Base-by-base conservation (phyloP, 2,113 vertebrate species). In the Mastomys coucha region DNA sequence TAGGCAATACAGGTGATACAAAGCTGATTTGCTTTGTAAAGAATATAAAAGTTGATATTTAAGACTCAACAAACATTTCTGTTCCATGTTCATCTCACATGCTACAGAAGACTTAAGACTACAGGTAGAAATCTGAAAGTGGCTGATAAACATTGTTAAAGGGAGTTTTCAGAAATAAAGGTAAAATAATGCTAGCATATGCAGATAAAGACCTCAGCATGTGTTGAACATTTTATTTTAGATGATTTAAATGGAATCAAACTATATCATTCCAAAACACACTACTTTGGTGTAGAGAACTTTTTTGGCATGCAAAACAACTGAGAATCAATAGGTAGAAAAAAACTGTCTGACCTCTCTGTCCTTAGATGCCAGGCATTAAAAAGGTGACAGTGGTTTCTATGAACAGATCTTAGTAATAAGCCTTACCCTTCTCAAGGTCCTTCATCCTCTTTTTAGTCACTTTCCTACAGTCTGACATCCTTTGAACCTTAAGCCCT, bases 301-400 rank as follows among this genome's bases (percentile, higher is more conserved):
- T 91, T 92, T 93, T 91, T 94, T 88, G 91, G 49, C 69, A 19
- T 69, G 81, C 51, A 73, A 67, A 13, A 51, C 58, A 86, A 72
- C 1, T 63, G 45, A 77, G 42, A 96, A 76, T 16, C 31, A 78
- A 45, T 39, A 94, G 60, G 80, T 51, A 89, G 67, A 26, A 78
- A 56, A 28, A 28, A 80, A 7, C 45, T 90, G 39, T 60, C 31
- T 69, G 28, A 5, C 80, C 3, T 69, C 0, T 24, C 3, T 33
- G 22, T 78, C 26, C 89, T 77, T 84, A 87, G 89, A 88, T 81
- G 20, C 20, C 88, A 76, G 28, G 24, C 20, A 45, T 51, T 69
- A 69, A 10, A 36, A 89, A 36, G 31, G 10, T 10, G 28, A 26
- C 10, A 19, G 36, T 69, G 72, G 7, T 70, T 93, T 69, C 4